Evolutionary conservation across 2,888 invertebrate genomes (phyloP), one percentile per base, ranked within the genome.

Genomic region (Rotaria socialis): DNA sequence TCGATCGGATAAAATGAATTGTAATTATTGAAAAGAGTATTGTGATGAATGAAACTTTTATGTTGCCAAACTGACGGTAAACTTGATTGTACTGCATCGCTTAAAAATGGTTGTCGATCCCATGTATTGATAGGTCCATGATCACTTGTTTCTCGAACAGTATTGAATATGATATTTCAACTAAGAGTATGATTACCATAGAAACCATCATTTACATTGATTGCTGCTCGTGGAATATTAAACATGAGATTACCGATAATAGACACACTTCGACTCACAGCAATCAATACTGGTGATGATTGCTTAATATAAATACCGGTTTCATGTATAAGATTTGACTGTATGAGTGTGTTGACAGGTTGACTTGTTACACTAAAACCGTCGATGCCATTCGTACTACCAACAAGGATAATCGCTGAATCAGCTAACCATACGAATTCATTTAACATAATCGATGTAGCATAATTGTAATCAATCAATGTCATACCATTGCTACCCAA

Each of bases 291-390:
- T 5, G 74, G 74, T 35, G 74, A 74, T 74, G 74, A 74, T 74
- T 74, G 74, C 41, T 74, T 74, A 43, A 74, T 43, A 74, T 74
- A 74, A 43, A 74, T 74, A 6, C 74, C 74, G 22, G 74, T 74
- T 74, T 74, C 74, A 43, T 74, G 74, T 74, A 74, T 74, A 22
- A 74, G 41, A 43, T 74, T 74, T 11, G 74, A 74, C 22, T 74
- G 74, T 27, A 74, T 74, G 27, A 74, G 27, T 41, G 41, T 41
- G 41, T 41, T 41, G 14, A 8, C 74, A 41, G 74, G 74, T 74
- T 74, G 74, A 74, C 74, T 74, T n/a, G 74, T 19, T 7, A 74
- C 74, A 74, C 74, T 74, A 74, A 74, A 74, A 74, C 74, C 74
- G 22, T 74, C 74, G 16, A 74, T 74, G 6, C 74, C 74, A 74